Evolutionary conservation across 1,140 invertebrate species (phyloP).

Genomic region (Cheumatopsyche charites): DNA sequence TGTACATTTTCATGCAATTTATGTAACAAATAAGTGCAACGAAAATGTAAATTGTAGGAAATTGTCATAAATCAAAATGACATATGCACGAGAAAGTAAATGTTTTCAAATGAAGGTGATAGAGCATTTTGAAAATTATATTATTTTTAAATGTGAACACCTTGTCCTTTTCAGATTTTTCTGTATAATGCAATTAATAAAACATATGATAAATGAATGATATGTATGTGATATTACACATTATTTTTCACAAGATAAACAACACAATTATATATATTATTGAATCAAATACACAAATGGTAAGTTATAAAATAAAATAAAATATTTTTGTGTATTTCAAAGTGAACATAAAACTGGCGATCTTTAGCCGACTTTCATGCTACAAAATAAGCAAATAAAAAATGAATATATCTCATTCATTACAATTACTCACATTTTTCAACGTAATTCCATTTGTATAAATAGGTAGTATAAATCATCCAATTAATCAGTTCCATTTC

Average conservation of each 20-base stretch:
- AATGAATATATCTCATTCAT: background rate
- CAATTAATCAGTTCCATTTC: no score
- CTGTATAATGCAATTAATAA: no score
- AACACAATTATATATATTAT: background rate
- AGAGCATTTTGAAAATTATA: no score
- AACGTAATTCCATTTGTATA: background rate
- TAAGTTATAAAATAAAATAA: no score
- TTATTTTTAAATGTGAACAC: no score
- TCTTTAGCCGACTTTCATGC: background rate
- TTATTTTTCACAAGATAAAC: background rate
- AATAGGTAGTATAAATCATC: no score
- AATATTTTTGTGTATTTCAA: background rate
- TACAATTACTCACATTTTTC: constrained; percentile 1
- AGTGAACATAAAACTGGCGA: background rate
- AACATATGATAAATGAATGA: background rate
- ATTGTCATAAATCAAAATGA: no score
- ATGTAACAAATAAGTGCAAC: background rate
- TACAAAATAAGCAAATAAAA: constrained; percentile 1
- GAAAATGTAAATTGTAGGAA: background rate
- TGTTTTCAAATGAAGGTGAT: no score
- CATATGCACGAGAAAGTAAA: no score
- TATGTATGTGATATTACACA: background rate
- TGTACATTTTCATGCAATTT: no score
- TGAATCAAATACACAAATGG: background rate
- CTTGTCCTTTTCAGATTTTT: no score